Conservation (phyloP, 2,797 vertebrate genomes). For the Nasua narica region DNA sequence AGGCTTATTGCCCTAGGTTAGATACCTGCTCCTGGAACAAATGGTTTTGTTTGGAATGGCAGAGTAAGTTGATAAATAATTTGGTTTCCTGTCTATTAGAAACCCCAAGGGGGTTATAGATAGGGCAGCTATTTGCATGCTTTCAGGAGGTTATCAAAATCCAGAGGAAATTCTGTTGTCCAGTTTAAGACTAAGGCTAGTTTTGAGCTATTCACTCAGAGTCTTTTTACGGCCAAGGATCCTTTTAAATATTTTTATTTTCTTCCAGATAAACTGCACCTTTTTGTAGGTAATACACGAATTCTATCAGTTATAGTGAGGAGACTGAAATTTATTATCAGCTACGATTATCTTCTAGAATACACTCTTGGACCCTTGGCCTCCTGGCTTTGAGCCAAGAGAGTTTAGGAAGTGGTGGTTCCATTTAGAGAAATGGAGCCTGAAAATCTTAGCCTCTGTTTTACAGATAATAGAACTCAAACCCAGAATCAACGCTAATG, state of each 20-base stretch:
- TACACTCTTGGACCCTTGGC: not conserved
- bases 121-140: not conserved
- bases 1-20: not conserved
- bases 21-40: not conserved
- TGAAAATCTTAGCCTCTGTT: conserved; percentile 16
- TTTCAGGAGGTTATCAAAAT: not conserved
- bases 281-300: not conserved
- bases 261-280: not conserved
- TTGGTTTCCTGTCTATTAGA: not conserved
- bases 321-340: not conserved
- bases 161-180: not conserved
- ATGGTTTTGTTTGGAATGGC: not conserved
- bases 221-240: not conserved
- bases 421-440: not conserved
- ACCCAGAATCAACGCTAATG: not conserved
- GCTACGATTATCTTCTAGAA: not conserved
- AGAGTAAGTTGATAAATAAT: not conserved
- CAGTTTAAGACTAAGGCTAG: not conserved
- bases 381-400: not conserved
- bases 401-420: not conserved
- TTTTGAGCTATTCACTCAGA: not conserved
- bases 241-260: conserved; percentile 19
- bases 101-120: not conserved
- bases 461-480: conserved; percentile 40
- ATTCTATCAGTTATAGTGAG: not conserved